Base-by-base conservation (phyloP, 2,888 invertebrate species). In the Phengaris alcon region DNA sequence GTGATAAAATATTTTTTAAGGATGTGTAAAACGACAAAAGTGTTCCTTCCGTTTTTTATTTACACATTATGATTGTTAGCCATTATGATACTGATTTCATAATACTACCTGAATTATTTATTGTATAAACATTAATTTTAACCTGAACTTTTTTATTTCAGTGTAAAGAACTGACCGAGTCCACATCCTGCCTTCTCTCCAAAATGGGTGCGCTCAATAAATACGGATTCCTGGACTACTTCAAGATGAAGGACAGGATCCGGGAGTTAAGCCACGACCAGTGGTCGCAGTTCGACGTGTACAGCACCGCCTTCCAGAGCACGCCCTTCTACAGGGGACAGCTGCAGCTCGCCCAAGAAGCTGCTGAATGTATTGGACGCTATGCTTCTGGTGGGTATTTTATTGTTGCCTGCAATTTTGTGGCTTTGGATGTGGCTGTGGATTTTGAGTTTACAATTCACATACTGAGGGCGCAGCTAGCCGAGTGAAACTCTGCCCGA, bases 201-300 rank as follows among this genome's bases (percentile, higher is more conserved):
- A 89, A 89, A 78, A 91, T 93, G 90, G 87, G 84, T 0, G 81
- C 88, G 1, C 79, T 92, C 2, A 92, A 88, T 80, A 88, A 87
- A 77, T 93, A 91, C 79, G 84, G 84, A 0, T 93, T 92, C 81
- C 82, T 92, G 81, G 90, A 92, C 72, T 88, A 91, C 78, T 92
- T 92, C 82, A 86, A 84, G 77, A 90, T 90, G 89, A 90, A 90
- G 79, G 85, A 89, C 51, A 82, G 78, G 6, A 86, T 93, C 46
- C 84, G 87, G 0, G 76, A 81, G n/a, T 86, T 87, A 1, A 77
- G 79, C 0, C 77, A 84, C 44, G 76, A 75, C 0, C 84, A 83
- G 8, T 88, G 90, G 89, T 77, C 81, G 0, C 75, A 85, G 7
- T 77, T 77, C 0, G 82, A 85, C 0, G 78, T 86, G 0, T 89